These are phyloP conservation scores for Syrmaticus mikado DNA, from an alignment of 2,113 vertebrate genomes.

Conservation along the genomic window DNA sequence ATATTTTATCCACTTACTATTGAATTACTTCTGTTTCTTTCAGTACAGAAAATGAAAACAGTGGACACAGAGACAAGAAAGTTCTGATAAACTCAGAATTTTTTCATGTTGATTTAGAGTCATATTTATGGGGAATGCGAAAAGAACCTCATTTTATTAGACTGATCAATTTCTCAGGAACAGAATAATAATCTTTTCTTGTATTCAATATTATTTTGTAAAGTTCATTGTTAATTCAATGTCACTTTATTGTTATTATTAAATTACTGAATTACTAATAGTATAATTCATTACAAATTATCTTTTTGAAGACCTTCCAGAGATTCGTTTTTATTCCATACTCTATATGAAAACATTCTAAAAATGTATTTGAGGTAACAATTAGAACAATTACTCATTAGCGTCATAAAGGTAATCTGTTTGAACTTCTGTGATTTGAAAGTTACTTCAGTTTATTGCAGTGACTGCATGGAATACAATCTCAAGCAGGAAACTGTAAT, in stretches of 20 bases:
- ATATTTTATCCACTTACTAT: background rate
- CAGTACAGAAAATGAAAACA: background rate
- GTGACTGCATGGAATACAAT: background rate
- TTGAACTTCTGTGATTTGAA: background rate
- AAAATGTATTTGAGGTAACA: slow-evolving; percentile 10
- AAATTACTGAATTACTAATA: slow-evolving; percentile 4
- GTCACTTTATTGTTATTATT: slow-evolving; percentile 16
- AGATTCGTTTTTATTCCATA: background rate
- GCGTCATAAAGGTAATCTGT: slow-evolving; percentile 1
- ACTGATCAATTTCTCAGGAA: background rate
- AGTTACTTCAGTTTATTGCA: slow-evolving; percentile 16
- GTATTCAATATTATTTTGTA: slow-evolving; percentile 7
- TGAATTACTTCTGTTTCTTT: background rate
- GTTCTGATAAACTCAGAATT: background rate
- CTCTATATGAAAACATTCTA: slow-evolving; percentile 23
- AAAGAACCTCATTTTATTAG: background rate
- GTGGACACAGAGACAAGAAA: background rate
- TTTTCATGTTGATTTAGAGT: background rate
- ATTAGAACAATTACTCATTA: slow-evolving; percentile 37
- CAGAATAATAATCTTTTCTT: slow-evolving; percentile 28
- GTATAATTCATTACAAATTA: slow-evolving; percentile 40
- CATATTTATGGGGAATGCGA: background rate
- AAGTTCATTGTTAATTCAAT: slow-evolving; percentile 30
- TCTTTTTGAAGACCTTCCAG: background rate
- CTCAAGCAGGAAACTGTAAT: background rate